phyloP scores from a whole-genome alignment of 2,888 invertebrate genomes.

The Aradus depressus region DNA sequence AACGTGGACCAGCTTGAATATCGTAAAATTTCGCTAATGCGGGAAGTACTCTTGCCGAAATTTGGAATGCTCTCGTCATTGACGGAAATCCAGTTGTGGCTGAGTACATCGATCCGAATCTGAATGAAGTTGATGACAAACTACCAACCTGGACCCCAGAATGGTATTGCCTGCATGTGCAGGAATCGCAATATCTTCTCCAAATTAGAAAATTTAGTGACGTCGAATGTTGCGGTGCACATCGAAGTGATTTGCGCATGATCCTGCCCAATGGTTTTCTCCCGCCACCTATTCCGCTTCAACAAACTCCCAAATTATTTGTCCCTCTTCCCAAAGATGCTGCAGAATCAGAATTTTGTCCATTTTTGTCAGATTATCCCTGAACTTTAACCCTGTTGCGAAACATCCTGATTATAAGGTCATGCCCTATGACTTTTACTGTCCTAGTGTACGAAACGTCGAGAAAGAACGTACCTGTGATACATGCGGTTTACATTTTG shows the following conservation, averaged over 20 bases:
- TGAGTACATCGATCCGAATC: conserved; percentile 12
- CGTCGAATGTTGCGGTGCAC: conserved; percentile 12
- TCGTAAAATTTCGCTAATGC: conserved; percentile 35
- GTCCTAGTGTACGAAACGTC: conserved; percentile 6
- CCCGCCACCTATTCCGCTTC: conserved; percentile 11
- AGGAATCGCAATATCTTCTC: conserved; percentile 18
- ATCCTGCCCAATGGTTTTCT: conserved; percentile 13
- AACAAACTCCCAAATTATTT: conserved; percentile 3
- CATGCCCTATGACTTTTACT: conserved; percentile 17
- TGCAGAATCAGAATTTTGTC: conserved; percentile 9
- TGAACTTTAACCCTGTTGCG: conserved; percentile 13
- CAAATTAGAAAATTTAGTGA: conserved; percentile 16
- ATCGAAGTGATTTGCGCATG: conserved; percentile 13
- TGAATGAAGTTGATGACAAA: conserved; percentile 1
- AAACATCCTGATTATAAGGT: background rate
- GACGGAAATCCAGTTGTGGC: conserved; percentile 29
- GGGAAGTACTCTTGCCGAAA: conserved; percentile 33
- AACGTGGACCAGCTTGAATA: too few species aligned
- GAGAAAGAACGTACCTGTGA: conserved; percentile 6
- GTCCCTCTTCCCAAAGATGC: conserved; percentile 7
- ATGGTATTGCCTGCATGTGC: conserved; percentile 18
- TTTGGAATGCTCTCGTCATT: conserved; percentile 33
- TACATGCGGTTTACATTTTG: conserved; percentile 16
- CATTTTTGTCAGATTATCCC: conserved; percentile 12
- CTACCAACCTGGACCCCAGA: background rate